Base-by-base conservation (phyloP, 2,888 invertebrate genomes). In the Tuta absoluta region DNA sequence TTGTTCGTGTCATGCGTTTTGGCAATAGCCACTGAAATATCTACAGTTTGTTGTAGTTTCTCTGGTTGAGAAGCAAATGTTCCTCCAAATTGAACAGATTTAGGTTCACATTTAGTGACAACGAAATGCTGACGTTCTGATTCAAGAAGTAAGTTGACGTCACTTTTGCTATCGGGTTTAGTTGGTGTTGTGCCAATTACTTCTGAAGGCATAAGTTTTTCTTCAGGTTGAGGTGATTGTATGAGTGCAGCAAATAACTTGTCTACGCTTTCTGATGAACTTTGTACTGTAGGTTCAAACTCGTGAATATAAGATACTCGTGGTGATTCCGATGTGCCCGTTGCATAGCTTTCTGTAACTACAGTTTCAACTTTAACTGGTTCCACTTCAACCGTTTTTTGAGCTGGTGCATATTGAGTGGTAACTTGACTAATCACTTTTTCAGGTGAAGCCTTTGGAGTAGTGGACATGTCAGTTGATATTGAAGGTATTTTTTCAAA, bases 21-120 rank as follows among this genome's bases (percentile, higher is more conserved):
- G 17, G 79, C 74, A 33, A 91, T 73, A 51, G 87, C 83, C 75
- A 89, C 77, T 53, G 84, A 80, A 69, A 91, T 86, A 37, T 91
- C 87, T 19, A 90, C 72, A 24, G 83, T 83, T 71, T 86, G 80
- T 56, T 74, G 69, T 51, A 72, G 68, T 67, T 76, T 79, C 0
- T 75, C 71, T 3, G 57, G 56, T 8, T 45, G 57, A 28, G n/a
- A 59, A 14, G 66, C 64, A n/a, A n/a, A n/a, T 17, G 38, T 23
- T 0, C 11, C 49, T 14, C 60, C 24, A 60, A 38, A 21, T 48
- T 59, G 62, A 49, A 28, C 57, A 38, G 65, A 17, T 49, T 63
- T 53, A 49, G 59, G 17, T 12, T 62, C 21, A 38, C 45, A 64
- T 61, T 66, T 57, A 49, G 66, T 67, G 37, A 65, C 67, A 41